phyloP scores from a whole-genome alignment of 2,113 vertebrate genomes.

The human region DNA sequence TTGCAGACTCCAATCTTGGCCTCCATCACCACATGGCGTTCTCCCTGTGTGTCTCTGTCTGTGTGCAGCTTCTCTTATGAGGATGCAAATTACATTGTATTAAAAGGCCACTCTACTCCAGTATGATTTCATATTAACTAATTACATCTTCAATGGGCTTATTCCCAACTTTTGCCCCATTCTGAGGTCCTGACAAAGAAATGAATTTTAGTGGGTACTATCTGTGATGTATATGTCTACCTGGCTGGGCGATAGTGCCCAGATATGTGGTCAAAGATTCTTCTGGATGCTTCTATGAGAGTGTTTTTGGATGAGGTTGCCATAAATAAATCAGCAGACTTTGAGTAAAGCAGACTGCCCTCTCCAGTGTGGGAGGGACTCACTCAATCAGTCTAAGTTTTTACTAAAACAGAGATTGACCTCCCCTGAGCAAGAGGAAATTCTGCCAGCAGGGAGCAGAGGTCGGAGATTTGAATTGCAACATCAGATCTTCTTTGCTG shows the following conservation, averaged over 20 bases:
- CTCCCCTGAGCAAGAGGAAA: not conserved
- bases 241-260: not conserved
- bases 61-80: not conserved
- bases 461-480: not conserved
- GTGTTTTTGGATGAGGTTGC: not conserved
- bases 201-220: not conserved
- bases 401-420: not conserved
- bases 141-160: not conserved
- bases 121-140: not conserved
- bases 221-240: not conserved
- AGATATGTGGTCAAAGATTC: not conserved
- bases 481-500: not conserved
- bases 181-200: not conserved
- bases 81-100: not conserved
- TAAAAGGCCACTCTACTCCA: accelerated
- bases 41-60: not conserved
- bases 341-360: not conserved
- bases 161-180: not conserved
- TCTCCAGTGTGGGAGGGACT: not conserved
- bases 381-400: not conserved
- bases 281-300: not conserved
- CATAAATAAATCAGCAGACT: not conserved
- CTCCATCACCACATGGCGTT: accelerated
- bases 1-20: not conserved
- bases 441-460: not conserved